These are phyloP conservation scores for Dicentrarchus labrax DNA, from an alignment of 2,113 vertebrate species.

Conservation along the genomic window DNA sequence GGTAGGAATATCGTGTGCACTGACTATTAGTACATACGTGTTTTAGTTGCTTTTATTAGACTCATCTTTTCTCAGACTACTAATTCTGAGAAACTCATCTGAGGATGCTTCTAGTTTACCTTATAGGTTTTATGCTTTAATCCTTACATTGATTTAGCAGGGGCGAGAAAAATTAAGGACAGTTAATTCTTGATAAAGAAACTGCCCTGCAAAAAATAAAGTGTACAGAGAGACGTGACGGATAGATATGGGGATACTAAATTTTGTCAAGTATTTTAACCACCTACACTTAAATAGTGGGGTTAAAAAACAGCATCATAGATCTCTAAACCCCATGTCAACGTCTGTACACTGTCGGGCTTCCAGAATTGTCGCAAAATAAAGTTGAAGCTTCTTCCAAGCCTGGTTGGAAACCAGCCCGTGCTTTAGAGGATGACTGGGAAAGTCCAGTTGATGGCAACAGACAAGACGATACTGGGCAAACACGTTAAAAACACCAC, in stretches of 20 bases:
- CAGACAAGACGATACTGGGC: constrained; percentile 77
- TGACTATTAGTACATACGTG: not conserved
- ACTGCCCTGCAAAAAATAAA: constrained; percentile 33
- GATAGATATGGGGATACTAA: not conserved
- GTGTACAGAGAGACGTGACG: constrained; percentile 11
- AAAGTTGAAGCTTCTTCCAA: constrained; percentile 31
- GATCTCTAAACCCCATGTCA: not conserved
- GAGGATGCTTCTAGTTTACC: not conserved
- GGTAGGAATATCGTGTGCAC: not conserved
- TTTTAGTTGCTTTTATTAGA: no score
- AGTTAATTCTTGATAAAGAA: constrained; percentile 3
- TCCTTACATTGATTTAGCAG: constrained; percentile 14
- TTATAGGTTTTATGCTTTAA: not conserved
- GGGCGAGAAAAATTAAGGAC: not conserved
- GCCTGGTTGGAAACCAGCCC: constrained; percentile 64
- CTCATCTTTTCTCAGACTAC: not conserved
- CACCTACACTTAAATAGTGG: constrained; percentile 1
- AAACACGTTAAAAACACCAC: constrained; percentile 77
- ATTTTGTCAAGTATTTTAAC: not conserved
- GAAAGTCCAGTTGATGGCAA: constrained; percentile 65
- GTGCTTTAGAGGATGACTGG: constrained; percentile 47
- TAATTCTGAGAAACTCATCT: not conserved
- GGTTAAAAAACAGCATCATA: not conserved
- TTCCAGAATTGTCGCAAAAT: constrained; percentile 27
- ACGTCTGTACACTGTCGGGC: constrained; percentile 24